These are phyloP conservation scores for Aspidoscelis tigris DNA, from an alignment of 2,113 vertebrate genomes.

Conservation along the genomic window DNA sequence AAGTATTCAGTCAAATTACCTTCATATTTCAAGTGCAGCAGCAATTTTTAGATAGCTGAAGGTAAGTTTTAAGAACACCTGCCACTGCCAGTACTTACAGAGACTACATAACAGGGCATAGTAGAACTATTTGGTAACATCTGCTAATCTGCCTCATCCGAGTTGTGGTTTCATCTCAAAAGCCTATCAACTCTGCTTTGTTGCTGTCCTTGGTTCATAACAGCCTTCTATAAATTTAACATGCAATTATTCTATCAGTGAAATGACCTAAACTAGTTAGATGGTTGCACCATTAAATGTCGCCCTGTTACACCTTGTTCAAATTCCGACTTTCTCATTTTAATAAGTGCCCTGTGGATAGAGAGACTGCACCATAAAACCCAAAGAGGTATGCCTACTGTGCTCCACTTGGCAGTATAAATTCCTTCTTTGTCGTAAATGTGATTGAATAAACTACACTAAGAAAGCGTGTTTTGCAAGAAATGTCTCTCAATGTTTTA, in stretches of 20 bases:
- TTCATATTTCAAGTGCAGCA: not conserved
- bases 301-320: not conserved
- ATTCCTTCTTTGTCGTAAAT: not conserved
- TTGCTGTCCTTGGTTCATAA: not conserved
- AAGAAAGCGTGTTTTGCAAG: not conserved
- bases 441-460: not conserved
- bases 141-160: not conserved
- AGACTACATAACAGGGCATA: not conserved
- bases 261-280: conserved; percentile 1
- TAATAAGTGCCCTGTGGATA: conserved; percentile 24
- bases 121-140: not conserved
- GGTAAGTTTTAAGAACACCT: not conserved
- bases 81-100: not conserved
- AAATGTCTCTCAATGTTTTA: not conserved
- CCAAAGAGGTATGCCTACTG: not conserved
- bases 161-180: not conserved
- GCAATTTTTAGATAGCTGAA: not conserved
- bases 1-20: not conserved
- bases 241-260: conserved; percentile 27
- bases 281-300: conserved; percentile 5
- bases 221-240: not conserved
- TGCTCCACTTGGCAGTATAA: not conserved
- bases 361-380: not conserved
- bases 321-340: not conserved
- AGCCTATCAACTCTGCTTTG: not conserved